Conservation (phyloP, 2,888 invertebrate species). For the Eupithecia abbreviata region DNA sequence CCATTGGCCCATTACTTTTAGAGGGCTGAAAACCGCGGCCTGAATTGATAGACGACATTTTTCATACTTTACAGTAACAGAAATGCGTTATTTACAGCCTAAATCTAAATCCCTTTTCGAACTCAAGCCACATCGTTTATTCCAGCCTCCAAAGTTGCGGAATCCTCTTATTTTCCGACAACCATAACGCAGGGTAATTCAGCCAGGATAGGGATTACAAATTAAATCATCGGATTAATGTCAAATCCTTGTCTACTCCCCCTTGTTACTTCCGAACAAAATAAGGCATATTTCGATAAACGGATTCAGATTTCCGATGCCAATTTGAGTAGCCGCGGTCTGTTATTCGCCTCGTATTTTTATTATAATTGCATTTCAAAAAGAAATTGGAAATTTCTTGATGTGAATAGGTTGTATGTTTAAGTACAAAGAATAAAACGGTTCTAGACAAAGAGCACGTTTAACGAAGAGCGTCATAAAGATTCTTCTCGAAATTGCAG, state of each 20-base stretch:
- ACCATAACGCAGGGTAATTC: conserved; percentile 23
- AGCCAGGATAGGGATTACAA: conserved; percentile 31
- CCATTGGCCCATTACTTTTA: no score
- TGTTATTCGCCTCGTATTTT: conserved; percentile 1
- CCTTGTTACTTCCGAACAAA: conserved; percentile 25
- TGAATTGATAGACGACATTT: neutral
- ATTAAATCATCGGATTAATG: conserved; percentile 31
- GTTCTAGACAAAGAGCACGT: conserved; percentile 21
- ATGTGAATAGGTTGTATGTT: neutral
- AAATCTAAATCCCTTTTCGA: conserved; percentile 22
- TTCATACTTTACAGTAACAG: conserved; percentile 2
- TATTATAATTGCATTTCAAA: neutral
- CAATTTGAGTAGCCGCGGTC: neutral
- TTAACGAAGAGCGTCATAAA: conserved; percentile 29
- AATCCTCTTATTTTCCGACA: conserved; percentile 29
- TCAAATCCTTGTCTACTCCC: conserved; percentile 23
- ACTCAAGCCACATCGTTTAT: conserved; percentile 33
- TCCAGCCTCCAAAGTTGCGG: conserved; percentile 29
- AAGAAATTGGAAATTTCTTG: neutral
- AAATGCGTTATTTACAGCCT: conserved; percentile 12
- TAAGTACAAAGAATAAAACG: conserved; percentile 15
- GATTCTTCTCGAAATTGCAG: conserved; percentile 27
- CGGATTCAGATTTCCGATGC: neutral
- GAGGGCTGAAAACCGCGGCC: neutral
- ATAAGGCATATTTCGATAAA: conserved; percentile 24